Evolutionary conservation across 2,797 vertebrate genomes (phyloP).

Genomic region (Amphiprion clarkii): DNA sequence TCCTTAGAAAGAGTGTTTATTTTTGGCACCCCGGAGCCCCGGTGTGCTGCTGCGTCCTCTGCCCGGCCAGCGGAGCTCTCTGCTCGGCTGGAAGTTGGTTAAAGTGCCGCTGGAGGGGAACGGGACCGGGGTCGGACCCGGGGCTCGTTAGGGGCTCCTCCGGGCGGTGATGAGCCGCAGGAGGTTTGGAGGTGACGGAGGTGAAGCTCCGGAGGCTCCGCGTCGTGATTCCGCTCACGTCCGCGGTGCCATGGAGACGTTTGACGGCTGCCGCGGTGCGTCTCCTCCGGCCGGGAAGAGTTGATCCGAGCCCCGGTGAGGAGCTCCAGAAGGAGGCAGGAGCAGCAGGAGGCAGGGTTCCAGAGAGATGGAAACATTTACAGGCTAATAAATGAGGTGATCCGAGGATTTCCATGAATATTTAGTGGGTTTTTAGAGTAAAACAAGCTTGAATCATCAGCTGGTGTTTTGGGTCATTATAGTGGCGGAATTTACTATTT

Average conservation of each 20-base stretch:
- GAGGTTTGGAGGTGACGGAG: slow-evolving; percentile 33
- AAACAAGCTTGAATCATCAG: too few species aligned
- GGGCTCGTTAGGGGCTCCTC: background rate
- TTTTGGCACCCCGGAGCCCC: slow-evolving; percentile 4
- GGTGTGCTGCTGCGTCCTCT: background rate
- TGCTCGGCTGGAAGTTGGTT: slow-evolving; percentile 26
- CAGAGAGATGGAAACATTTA: too few species aligned
- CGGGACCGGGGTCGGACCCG: too few species aligned
- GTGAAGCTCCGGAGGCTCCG: slow-evolving; percentile 33
- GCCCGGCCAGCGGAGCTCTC: background rate
- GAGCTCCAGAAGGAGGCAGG: too few species aligned
- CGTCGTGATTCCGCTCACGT: slow-evolving; percentile 78
- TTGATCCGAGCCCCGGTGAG: too few species aligned
- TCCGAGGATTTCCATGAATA: too few species aligned
- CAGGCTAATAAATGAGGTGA: too few species aligned
- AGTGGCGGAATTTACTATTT: too few species aligned
- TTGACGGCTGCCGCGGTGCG: slow-evolving; percentile 73
- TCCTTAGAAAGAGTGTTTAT: slow-evolving; percentile 17
- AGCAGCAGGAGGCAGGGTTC: too few species aligned
- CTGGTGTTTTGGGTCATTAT: too few species aligned
- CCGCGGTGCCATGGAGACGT: slow-evolving; percentile 80
- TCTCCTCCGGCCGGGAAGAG: slow-evolving; percentile 46
- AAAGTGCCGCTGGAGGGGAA: background rate
- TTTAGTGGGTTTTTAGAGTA: too few species aligned
- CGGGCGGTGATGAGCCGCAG: background rate